Base-by-base conservation (phyloP, 2,113 vertebrate species). In the Heptranchias perlo region DNA sequence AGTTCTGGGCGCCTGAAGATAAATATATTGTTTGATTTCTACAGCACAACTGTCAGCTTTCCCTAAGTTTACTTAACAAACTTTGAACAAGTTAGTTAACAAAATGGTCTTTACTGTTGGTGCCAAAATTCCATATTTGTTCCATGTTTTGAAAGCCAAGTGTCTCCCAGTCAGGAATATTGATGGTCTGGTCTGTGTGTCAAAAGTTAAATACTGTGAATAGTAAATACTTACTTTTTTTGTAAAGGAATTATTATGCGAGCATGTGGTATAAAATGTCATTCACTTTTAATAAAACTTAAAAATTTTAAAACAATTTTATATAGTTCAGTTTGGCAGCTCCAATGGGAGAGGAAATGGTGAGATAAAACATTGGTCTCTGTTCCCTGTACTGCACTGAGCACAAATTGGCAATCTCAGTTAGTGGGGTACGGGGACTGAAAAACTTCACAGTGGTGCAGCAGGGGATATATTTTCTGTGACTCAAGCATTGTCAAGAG, bases 121-220 rank as follows among this genome's bases (percentile, higher is more conserved):
- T 87, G 84, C 47, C 84, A 87, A 87, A 87, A 52, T 87, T 87
- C 84, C 23, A 89, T 28, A 54, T 54, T 58, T 89, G 35, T 89
- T 58, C 87, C 87, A n/a, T 91, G 28, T 93, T 62, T 93, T 62
- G 89, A 39, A 61, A 39, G 52, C 58, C 35, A 93, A 18, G 13
- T 49, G 11, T 58, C 52, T 91, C 31, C 87, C 3, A 69, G 3
- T 91, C 52, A 58, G 31, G 25, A 58, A n/a, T 61, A 58, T 54
- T 91, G 47, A 54, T 35, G 54, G 54, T 58, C n/a, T 61, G 89
- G 54, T 62, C 35, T 62, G 54, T 39, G 89, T 62, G 54, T 39
- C 58, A 62, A 18, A 93, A 39, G 14, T 62, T 23, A 82, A 82
- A 82, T 14, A 18, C 58, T 8, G 35, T 61, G 58, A 39, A 2